phyloP scores from a whole-genome alignment of 2,888 invertebrate genomes.

The Lumbricus terrestris region DNA sequence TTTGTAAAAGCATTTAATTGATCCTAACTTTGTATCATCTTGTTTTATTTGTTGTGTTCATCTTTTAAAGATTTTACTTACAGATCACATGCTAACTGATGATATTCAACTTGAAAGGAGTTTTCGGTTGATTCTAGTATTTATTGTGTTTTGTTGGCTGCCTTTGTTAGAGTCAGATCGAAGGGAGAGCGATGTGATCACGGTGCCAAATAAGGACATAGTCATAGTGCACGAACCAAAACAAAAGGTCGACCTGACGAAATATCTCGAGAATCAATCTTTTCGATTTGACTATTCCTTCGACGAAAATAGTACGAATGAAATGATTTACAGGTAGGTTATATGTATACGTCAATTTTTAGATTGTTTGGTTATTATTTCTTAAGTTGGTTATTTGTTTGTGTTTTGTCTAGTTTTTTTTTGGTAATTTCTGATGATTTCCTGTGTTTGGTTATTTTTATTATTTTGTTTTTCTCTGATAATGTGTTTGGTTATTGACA shows the following conservation, averaged over 20 bases:
- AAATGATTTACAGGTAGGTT: constrained; percentile 86
- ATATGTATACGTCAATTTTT: background rate
- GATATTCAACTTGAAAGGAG: too few species aligned
- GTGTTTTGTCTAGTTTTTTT: too few species aligned
- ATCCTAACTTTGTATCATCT: too few species aligned
- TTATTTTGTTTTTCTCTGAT: background rate
- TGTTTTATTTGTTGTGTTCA: too few species aligned
- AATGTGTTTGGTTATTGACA: background rate
- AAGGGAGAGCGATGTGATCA: constrained; percentile 94
- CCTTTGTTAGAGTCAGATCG: constrained; percentile 7
- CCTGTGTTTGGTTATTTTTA: background rate
- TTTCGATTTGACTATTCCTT: constrained; percentile 99
- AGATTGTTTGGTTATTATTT: background rate
- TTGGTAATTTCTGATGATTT: too few species aligned
- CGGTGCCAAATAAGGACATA: constrained; percentile 83
- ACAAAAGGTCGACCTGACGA: constrained; percentile 89
- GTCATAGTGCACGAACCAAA: constrained; percentile 64
- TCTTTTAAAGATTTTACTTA: too few species aligned
- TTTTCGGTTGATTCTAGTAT: background rate
- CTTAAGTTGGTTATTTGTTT: too few species aligned
- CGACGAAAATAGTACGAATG: constrained; percentile 91
- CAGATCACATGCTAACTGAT: too few species aligned
- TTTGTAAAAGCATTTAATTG: too few species aligned
- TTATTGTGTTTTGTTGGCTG: background rate
- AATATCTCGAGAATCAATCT: constrained; percentile 95